Evolutionary conservation across 1,140 invertebrate genomes (phyloP), one percentile per base, ranked within the genome.

Genomic region (Antheraea pernyi): DNA sequence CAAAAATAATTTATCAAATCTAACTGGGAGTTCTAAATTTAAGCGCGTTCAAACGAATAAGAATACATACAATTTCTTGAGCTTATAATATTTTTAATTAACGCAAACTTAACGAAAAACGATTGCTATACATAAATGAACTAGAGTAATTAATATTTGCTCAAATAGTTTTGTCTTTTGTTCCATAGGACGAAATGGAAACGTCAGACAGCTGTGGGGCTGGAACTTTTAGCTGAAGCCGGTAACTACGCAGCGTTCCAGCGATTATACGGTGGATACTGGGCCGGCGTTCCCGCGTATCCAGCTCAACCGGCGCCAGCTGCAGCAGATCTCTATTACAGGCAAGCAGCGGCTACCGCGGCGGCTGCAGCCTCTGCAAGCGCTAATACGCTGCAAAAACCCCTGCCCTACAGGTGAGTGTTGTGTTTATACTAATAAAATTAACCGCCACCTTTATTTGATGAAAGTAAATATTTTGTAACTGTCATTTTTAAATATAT

Each of bases 121-220:
- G n/a, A n/a, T n/a, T n/a, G n/a, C n/a, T n/a, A n/a, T n/a, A n/a
- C n/a, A n/a, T n/a, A n/a, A n/a, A n/a, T n/a, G n/a, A n/a, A n/a
- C n/a, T n/a, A n/a, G n/a, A n/a, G n/a, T n/a, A n/a, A n/a, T n/a
- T n/a, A n/a, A 30, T 2, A 30, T 30, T 30, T 30, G 4, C 7
- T 42, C 8, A 42, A 42, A 42, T 7, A 42, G 7, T 11, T 10
- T 53, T 53, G 39, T 65, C 2, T 65, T 65, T 42, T 67, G 30
- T 67, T 59, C 93, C 80, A 11, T 95, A 99, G 99, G 93, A 99
- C 99, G 81, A 99, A 99, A 94, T 99, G 99, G 99, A 99, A 99
- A 91, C 95, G 99, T 7, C 99, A 99, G 92, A 99, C 98, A 3
- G 98, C 98, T 0, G 98, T 99, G 0, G 98, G 98, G 0, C 92